These are phyloP conservation scores for Apodemia duryi DNA, from an alignment of 2,888 invertebrate species.

Conservation along the genomic window DNA sequence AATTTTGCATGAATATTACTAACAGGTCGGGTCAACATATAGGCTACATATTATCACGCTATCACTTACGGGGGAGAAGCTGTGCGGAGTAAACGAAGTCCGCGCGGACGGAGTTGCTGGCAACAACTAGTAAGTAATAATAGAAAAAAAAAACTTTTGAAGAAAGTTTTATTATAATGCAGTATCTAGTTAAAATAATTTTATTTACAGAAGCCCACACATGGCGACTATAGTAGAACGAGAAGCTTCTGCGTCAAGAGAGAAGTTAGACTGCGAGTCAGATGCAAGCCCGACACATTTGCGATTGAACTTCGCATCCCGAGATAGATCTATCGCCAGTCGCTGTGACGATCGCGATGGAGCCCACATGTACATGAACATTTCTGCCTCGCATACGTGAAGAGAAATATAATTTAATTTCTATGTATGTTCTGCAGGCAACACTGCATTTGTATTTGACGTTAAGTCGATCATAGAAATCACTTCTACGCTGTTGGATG, in stretches of 20 bases:
- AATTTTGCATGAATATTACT: too few relatives aligned
- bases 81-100: too few relatives aligned
- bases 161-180: too few relatives aligned
- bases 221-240: conserved; percentile 75
- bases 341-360: conserved; percentile 57
- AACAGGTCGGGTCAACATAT: too few relatives aligned
- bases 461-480: neutral
- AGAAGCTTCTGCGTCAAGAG: conserved; percentile 61
- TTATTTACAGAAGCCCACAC: conserved; percentile 48
- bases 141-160: too few relatives aligned
- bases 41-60: too few relatives aligned
- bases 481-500: neutral
- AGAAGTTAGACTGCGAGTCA: conserved; percentile 52
- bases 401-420: neutral
- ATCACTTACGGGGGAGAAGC: too few relatives aligned
- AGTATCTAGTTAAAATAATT: too few relatives aligned
- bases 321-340: conserved; percentile 41
- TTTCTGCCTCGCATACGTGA: conserved; percentile 66
- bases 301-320: conserved; percentile 55
- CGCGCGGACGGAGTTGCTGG: too few relatives aligned
- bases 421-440: neutral
- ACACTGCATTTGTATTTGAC: neutral
- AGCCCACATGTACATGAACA: conserved; percentile 73
- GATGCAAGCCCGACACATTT: conserved; percentile 55
- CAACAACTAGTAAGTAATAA: too few relatives aligned